Evolutionary conservation across 2,113 vertebrate genomes (phyloP), one percentile per base, ranked within the genome.

Genomic region (Penelope pileata): DNA sequence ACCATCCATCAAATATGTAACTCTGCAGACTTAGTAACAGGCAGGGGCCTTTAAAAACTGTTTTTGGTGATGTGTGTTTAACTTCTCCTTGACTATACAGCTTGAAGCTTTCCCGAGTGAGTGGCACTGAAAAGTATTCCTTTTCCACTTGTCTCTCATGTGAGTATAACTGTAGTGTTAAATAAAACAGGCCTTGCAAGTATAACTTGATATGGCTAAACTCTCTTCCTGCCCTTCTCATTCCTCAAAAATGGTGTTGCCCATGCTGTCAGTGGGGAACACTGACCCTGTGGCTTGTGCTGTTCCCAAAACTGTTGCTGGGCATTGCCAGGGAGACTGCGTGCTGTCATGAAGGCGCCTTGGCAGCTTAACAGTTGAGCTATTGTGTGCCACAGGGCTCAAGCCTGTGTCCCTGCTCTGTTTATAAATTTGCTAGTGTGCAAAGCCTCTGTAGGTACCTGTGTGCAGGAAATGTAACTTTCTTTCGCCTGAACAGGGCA

Each of bases 281-380:
- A 12, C 36, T 43, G 32, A n/a, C n/a, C 27, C 50, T 40, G 19
- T 1, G 2, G 29, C 50, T 47, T 36, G 11, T 3, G 2, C 34
- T 14, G 6, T 10, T 77, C 58, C 70, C 32, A 29, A 13, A 54
- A 60, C 36, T 22, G 27, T 53, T 3, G 36, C 58, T 16, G 50
- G 27, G 19, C 15, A n/a, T 14, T 43, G 40, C 17, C 12, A 38
- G 73, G 30, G 26, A 50, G 30, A 14, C 0, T 32, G 26, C 53
- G 29, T 2, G 0, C 53, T 73, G 66, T 47, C 60, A 67, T 1
- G 2, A 21, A 32, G 47, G 90, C 3, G 0, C 18, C 7, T 40
- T 48, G 51, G 38, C 51, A 72, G 38, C 47, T 59, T 42, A 54
- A 5, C 15, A 43, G 27, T 5, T 18, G 51, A 36, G 38, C 19